Evolutionary conservation across 2,888 invertebrate genomes (phyloP), one percentile per base, ranked within the genome.

Genomic region (Campaea margaritaria): DNA sequence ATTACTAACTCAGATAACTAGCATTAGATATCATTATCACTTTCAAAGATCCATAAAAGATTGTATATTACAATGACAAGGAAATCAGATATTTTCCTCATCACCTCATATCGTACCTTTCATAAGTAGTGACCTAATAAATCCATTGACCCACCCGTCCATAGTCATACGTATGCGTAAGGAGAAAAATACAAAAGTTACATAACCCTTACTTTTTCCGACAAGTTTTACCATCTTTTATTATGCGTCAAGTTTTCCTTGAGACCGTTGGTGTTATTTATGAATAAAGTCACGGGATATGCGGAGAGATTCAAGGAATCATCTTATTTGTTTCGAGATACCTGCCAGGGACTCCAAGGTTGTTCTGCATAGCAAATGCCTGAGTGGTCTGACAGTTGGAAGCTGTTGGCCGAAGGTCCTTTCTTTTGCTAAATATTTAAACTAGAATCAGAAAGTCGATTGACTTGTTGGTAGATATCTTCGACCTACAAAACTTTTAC

Each of bases 311-410:
- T 43, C 48, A 42, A 38, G 42, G 27, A 36, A 48, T 56, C 15
- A 31, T 58, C 56, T 62, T 58, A 46, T 57, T 57, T 57, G 48
- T 47, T 54, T 48, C 49, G 41, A 53, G 64, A 57, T 60, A n/a
- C 3, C 4, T 39, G 61, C 42, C 61, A 54, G 55, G 61, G 60
- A 15, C 46, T 46, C 45, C 50, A 39, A 56, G 51, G 58, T 50
- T 41, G 58, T 60, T 21, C 54, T 64, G 67, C 67, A 66, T 70
- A 69, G 61, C 65, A 65, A 60, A 70, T 67, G 62, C 57, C 49
- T 49, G 60, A 53, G 47, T 48, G 62, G 62, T 58, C 49, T 49
- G 60, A 53, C 47, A 50, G 63, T 56, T 61, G 36, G 36, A 38
- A 67, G 64, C 64, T 64, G 31, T 39, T 53, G 27, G 49, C 13